Base-by-base conservation (phyloP, 2,888 invertebrate genomes). In the Drosophila mulleri region DNA sequence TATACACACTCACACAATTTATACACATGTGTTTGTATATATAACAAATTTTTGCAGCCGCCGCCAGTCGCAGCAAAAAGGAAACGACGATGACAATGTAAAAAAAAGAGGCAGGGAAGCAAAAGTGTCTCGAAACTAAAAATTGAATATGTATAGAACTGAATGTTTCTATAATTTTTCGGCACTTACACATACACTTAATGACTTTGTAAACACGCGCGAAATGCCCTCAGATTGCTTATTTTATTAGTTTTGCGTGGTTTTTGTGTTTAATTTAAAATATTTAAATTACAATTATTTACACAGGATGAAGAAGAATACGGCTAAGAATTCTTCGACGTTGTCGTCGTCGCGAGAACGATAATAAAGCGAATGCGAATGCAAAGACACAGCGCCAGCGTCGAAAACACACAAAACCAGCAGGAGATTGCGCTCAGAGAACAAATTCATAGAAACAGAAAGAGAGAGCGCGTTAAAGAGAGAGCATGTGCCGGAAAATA, bases 211-310 rank as follows among this genome's bases (percentile, higher is more conserved):
- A 77, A 80, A 69, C 73, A 73, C 81, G 73, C 76, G 70, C 79
- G 74, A 86, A 81, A 78, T 78, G 75, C 78, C 47, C 23, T 71
- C 68, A 62, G 57, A 63, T 60, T 70, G 62, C 80, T 73, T 77
- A 80, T 73, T 56, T 80, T 53, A 77, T 80, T 66, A 67, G 77
- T 80, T 80, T 78, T 77, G 77, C 80, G 77, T 73, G 71, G 65
- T 83, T 78, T 84, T 84, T 79, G 75, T 82, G 68, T 75, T 83
- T 83, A 78, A 85, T 88, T 90, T 90, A 80, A 71, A 82, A 78
- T 82, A 78, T 87, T 89, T 91, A 86, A 90, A 81, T 81, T 90
- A 90, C 90, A 90, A 90, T 86, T 90, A 90, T 90, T 91, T 90
- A 90, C 90, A 90, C 91, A 91, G 91, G 89, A 91, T 91, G 88